Conservation (phyloP, 1,140 invertebrate genomes). For the Formica exsecta region DNA sequence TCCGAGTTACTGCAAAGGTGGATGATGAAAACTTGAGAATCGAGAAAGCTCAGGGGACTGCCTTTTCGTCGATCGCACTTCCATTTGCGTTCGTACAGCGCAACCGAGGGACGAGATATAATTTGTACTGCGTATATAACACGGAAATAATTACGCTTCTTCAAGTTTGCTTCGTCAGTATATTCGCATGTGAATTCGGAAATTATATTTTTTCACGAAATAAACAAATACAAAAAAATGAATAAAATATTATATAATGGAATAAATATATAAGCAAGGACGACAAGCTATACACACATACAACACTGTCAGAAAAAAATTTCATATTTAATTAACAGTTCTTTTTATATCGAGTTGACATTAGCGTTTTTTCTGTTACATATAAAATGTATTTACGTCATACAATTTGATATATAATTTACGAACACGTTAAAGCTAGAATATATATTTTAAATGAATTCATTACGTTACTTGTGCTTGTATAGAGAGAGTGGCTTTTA, state of each 20-base stretch:
- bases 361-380: neutral
- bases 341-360: neutral
- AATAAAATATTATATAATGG: neutral
- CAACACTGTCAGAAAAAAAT: neutral
- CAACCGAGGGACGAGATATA: neutral
- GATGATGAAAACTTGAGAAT: slow-evolving; percentile 58
- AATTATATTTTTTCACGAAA: too few species aligned
- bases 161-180: neutral
- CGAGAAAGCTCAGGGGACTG: neutral
- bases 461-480: slow-evolving; percentile 28
- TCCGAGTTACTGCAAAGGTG: slow-evolving; percentile 47
- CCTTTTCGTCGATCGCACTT: slow-evolving; percentile 58
- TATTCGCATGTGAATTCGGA: neutral
- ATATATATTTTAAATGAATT: slow-evolving; percentile 31
- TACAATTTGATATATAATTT: neutral
- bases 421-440: neutral
- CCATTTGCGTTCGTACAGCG: slow-evolving; percentile 42
- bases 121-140: neutral
- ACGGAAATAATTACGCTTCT: slow-evolving; percentile 10
- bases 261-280: neutral
- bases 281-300: neutral
- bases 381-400: neutral
- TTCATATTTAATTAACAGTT: neutral
- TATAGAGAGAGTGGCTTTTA: slow-evolving; percentile 13
- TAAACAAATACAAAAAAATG: neutral